A percentile compares a stretch with the other conserved stretches of the same genome.
Conservation (phyloP, 2,113 vertebrate genomes). For the Erinaceus europaeus region DNA sequence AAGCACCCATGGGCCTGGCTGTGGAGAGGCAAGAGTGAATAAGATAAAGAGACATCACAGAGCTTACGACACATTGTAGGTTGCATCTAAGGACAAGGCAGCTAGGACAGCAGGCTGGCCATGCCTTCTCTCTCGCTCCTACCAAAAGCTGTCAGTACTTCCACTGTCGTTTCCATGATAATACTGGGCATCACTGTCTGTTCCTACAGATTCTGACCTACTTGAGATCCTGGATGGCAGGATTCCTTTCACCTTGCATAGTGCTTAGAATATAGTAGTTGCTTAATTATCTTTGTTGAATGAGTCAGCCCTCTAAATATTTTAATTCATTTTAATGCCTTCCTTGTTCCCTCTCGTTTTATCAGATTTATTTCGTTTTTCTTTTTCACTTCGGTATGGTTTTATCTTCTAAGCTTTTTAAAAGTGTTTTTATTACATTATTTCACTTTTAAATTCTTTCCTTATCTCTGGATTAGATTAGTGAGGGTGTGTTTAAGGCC, state of each 20-base stretch:
- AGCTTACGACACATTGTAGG: background rate
- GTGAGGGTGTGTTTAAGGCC: background rate
- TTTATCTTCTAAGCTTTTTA: no score
- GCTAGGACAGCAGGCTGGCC: background rate
- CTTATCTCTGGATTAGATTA: background rate
- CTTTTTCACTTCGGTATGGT: no score
- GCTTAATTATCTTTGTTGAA: background rate
- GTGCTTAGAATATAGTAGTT: background rate
- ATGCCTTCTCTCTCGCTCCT: background rate
- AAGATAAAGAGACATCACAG: background rate
- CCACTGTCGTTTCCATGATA: background rate
- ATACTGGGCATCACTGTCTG: background rate
- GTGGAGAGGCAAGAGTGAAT: background rate
- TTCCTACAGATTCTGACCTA: background rate
- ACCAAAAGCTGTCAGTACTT: no score
- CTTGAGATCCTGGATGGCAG: background rate
- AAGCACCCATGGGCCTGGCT: background rate
- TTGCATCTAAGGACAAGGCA: background rate
- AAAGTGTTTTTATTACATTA: background rate
- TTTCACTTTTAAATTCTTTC: background rate
- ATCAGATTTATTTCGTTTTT: background rate
- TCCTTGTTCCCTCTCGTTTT: background rate
- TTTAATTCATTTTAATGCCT: slow-evolving; percentile 15
- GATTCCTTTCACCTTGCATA: background rate
- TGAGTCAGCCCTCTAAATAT: background rate